A percentile compares a stretch with the other conserved stretches of the same genome.
Evolutionary conservation across 2,888 invertebrate species (phyloP).

Genomic region (Phortica okadai): DNA sequence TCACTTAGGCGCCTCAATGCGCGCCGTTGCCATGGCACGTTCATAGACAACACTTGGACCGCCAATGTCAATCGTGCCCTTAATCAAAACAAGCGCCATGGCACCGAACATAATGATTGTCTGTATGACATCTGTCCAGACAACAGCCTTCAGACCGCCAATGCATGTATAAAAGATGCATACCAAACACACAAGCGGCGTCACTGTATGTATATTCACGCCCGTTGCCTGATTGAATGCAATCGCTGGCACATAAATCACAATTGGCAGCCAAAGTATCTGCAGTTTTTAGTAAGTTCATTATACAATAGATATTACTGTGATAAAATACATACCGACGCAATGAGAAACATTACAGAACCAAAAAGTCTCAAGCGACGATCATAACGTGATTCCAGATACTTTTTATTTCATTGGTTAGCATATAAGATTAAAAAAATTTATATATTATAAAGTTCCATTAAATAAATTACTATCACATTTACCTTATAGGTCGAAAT

Average conservation of each 20-base stretch:
- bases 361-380: conserved; percentile 82
- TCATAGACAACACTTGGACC: conserved; percentile 80
- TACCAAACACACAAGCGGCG: conserved; percentile 84
- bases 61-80: conserved; percentile 82
- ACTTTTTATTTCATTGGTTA: conserved; percentile 73
- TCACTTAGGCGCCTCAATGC: conserved; percentile 81
- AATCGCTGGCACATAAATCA: conserved; percentile 84
- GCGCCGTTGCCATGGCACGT: conserved; percentile 79
- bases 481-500: conserved; percentile 87
- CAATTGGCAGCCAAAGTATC: conserved; percentile 85
- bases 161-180: conserved; percentile 89
- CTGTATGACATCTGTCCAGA: conserved; percentile 86
- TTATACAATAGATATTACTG: background rate
- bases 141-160: conserved; percentile 82
- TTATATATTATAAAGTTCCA: background rate
- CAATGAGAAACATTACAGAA: conserved; percentile 81
- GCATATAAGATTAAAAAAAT: background rate
- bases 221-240: conserved; percentile 89
- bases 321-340: conserved; percentile 77
- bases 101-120: conserved; percentile 83
- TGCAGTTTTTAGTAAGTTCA: conserved; percentile 63
- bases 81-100: conserved; percentile 81
- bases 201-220: conserved; percentile 84
- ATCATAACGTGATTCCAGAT: conserved; percentile 82
- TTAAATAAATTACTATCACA: background rate